A percentile compares a stretch with the other conserved stretches of the same genome.
These are phyloP conservation scores for Amblyopsis rosae DNA, from an alignment of 2,113 vertebrate species.

Conservation along the genomic window DNA sequence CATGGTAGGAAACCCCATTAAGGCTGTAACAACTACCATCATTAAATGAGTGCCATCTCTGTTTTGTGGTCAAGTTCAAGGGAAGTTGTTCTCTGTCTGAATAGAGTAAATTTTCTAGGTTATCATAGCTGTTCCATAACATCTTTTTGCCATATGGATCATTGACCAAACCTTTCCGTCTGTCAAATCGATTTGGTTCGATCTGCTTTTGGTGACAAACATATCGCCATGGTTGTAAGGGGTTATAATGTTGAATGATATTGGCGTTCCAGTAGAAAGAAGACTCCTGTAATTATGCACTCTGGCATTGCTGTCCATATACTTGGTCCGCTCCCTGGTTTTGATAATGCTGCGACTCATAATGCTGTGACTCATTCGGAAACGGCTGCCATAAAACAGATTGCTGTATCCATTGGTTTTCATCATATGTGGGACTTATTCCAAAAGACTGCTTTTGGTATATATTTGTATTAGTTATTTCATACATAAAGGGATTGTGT, in stretches of 20 bases:
- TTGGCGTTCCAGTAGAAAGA: constrained; percentile 37
- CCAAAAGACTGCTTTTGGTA: constrained; percentile 50
- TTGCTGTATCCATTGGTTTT: constrained; percentile 72
- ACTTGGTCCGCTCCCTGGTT: constrained; percentile 37
- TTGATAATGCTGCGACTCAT: constrained; percentile 57
- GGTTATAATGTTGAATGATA: constrained; percentile 39
- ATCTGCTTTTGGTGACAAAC: constrained; percentile 40
- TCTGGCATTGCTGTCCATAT: constrained; percentile 40
- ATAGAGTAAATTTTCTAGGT: constrained; percentile 47
- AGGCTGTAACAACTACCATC: constrained; percentile 77
- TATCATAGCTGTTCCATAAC: constrained; percentile 67
- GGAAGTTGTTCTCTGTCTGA: constrained; percentile 51
- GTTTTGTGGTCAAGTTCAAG: constrained; percentile 75
- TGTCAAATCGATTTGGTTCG: constrained; percentile 28
- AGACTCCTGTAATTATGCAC: constrained; percentile 21
- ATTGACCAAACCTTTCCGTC: constrained; percentile 8
- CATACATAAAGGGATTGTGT: constrained; percentile 54
- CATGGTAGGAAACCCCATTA: constrained; percentile 81
- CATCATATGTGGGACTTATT: constrained; percentile 61
- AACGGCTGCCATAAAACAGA: constrained; percentile 73
- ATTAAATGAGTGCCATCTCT: constrained; percentile 64
- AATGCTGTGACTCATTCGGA: constrained; percentile 61
- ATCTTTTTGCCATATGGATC: constrained; percentile 47
- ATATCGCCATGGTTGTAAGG: constrained; percentile 38
- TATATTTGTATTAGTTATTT: constrained; percentile 29